Base-by-base conservation (phyloP, 2,797 vertebrate species). In the Dromococcyx pavoninus region DNA sequence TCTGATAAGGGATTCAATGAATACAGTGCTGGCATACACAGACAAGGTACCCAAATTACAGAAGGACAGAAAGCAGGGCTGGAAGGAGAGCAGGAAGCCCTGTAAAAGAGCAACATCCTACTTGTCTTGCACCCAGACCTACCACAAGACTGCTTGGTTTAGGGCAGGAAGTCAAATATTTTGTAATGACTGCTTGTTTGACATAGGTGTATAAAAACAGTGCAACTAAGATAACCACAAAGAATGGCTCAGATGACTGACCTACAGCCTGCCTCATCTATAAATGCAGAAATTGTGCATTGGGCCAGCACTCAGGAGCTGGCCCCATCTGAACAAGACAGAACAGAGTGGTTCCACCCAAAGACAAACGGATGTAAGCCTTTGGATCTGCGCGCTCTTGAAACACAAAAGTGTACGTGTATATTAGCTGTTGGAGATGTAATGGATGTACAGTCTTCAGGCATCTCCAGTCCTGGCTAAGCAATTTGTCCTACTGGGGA, bases 1-100 rank as follows among this genome's bases (percentile, higher is more conserved):
- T 83, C 53, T 67, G 41, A 8, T 62, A 30, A 50, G 30, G 78
- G 41, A 33, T 60, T 32, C 72, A 86, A 24, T 44, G 67, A 72
- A 64, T 19, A 15, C 14, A 46, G 21, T 28, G 35, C 19, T 61
- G 48, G 33, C 53, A 13, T 33, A 19, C 22, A 3, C 1, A 0
- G 30, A 51, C 0, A 0, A 85, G 67, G 35, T 50, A 9, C 0
- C 1, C 54, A 13, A 60, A 13, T 43, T 51, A 25, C 25, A 35
- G 65, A 27, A 61, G 27, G 35, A 19, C 7, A 13, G 60, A 48
- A 71, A 33, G 57, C 0, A 0, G 32, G 10, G 18, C 51, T 77
- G 79, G 53, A 69, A 60, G 35, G n/a, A 14, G 24, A 58, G 48
- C 48, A 53, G 25, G 61, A 73, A 37, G 11, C 30, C 24, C 9